Conservation (phyloP, 2,797 vertebrate species). For the Poeciliopsis turneri region DNA sequence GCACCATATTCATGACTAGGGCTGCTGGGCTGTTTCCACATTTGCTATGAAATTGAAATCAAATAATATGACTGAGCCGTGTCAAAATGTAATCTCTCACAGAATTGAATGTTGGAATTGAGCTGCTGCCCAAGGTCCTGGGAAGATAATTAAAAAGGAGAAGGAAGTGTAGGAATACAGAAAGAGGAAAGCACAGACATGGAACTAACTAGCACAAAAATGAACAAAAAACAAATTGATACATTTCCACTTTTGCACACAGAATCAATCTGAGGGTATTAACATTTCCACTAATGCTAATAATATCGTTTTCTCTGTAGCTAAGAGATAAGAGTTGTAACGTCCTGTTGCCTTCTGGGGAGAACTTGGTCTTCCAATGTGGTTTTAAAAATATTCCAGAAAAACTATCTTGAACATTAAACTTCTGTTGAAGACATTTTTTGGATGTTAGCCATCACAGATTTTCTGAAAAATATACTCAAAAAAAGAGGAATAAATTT, state of each 20-base stretch:
- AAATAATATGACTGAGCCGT: constrained; percentile 76
- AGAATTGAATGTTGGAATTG: constrained; percentile 74
- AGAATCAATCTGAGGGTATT: constrained; percentile 36
- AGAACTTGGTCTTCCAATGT: not conserved
- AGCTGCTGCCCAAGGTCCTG: constrained; percentile 71
- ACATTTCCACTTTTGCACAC: constrained; percentile 48
- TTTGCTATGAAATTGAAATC: constrained; percentile 75
- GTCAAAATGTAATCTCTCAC: constrained; percentile 78
- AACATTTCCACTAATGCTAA: constrained; percentile 18
- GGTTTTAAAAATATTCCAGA: not conserved
- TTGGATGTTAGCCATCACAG: not conserved
- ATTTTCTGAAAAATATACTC: not conserved
- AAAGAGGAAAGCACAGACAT: constrained; percentile 32
- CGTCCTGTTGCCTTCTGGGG: not conserved
- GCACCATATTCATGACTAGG: constrained; percentile 70
- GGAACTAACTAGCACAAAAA: constrained; percentile 50
- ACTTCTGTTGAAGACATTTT: not conserved
- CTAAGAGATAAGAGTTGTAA: not conserved
- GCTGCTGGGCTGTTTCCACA: constrained; percentile 73
- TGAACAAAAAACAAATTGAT: constrained; percentile 58
- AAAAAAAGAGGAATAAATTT: not conserved
- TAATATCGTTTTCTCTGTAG: constrained; percentile 31
- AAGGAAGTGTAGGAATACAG: constrained; percentile 38
- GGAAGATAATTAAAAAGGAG: constrained; percentile 73
- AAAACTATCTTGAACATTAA: not conserved